A percentile compares a stretch with the other conserved stretches of the same genome.
These are phyloP conservation scores for Cololabis saira DNA, from an alignment of 2,113 vertebrate genomes.

Conservation along the genomic window DNA sequence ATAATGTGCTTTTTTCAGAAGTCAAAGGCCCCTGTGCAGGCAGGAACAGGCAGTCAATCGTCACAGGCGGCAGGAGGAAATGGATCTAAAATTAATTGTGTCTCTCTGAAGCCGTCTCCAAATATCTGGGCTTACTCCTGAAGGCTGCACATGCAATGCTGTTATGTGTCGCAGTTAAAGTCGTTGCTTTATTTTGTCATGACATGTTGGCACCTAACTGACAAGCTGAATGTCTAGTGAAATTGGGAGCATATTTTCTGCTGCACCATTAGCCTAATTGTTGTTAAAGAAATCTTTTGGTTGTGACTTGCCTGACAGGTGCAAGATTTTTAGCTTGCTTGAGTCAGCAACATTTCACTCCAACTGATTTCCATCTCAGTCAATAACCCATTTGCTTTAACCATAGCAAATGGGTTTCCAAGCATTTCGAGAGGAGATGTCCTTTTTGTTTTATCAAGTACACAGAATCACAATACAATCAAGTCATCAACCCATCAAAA, in stretches of 20 bases:
- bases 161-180: slow-evolving; percentile 30
- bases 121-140: slow-evolving; percentile 12
- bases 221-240: slow-evolving; percentile 16
- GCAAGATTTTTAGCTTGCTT: slow-evolving; percentile 30
- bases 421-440: background rate
- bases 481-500: too few species aligned
- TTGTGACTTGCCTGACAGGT: slow-evolving; percentile 34
- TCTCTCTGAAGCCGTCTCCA: slow-evolving; percentile 13
- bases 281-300: slow-evolving; percentile 13
- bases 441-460: too few species aligned
- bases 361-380: slow-evolving; percentile 19
- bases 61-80: slow-evolving; percentile 35
- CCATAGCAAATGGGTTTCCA: slow-evolving; percentile 2
- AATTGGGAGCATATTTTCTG: slow-evolving; percentile 27
- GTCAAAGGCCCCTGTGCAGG: slow-evolving; percentile 41
- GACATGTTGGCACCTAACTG: too few species aligned
- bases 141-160: slow-evolving; percentile 2
- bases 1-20: slow-evolving; percentile 43
- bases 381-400: slow-evolving; percentile 19
- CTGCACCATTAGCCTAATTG: slow-evolving; percentile 56
- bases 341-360: slow-evolving; percentile 48
- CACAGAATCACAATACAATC: too few species aligned
- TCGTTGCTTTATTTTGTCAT: slow-evolving; percentile 5
- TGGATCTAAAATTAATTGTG: slow-evolving; percentile 54
- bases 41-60: slow-evolving; percentile 31